Percentiles rank a stretch among this genome's conserved stretches.
Conservation (phyloP, 2,113 vertebrate species). For the Cavia porcellus region DNA sequence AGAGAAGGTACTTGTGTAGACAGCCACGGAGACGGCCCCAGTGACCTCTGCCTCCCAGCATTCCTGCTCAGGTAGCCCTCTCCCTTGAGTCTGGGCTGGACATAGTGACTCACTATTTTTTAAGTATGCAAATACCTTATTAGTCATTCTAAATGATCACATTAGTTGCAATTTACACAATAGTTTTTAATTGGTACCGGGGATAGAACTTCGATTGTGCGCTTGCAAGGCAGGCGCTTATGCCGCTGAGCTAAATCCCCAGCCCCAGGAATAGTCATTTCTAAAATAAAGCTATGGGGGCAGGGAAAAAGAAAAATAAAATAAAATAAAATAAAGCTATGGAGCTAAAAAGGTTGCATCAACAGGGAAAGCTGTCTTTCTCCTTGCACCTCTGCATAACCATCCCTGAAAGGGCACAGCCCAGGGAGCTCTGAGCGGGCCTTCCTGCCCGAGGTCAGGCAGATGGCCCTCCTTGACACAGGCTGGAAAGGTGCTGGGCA, state of each 20-base stretch:
- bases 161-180: conserved; percentile 54
- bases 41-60: neutral
- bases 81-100: neutral
- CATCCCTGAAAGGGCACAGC: neutral
- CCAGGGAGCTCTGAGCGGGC: neutral
- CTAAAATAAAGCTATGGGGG: neutral
- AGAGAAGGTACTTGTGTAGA: neutral
- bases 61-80: too few species aligned
- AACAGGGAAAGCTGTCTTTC: neutral
- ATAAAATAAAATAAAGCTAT: neutral
- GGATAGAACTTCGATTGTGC: too few species aligned
- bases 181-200: too few species aligned
- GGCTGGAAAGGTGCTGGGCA: neutral
- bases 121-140: conserved; percentile 1
- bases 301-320: too few species aligned
- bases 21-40: neutral
- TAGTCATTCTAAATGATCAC: conserved; percentile 38
- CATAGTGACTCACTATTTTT: neutral
- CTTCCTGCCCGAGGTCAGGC: neutral
- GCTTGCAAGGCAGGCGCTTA: too few species aligned
- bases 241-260: too few species aligned
- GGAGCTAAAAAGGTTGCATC: neutral
- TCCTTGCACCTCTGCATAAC: neutral
- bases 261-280: neutral
- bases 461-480: neutral